Evolutionary conservation across 2,113 vertebrate genomes (phyloP).

Genomic region (Strix uralensis): DNA sequence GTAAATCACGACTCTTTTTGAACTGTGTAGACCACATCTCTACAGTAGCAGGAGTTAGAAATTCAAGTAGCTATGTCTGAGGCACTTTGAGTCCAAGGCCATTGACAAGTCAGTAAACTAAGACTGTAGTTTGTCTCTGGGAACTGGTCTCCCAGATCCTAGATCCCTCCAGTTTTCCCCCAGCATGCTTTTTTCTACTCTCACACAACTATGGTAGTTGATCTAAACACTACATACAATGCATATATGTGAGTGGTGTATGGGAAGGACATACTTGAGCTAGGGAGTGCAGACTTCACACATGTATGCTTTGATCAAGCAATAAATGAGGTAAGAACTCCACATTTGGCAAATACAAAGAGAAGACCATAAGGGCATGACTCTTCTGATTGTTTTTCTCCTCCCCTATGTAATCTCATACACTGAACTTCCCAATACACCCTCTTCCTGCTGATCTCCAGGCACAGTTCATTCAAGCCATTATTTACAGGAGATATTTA

Average conservation of each 20-base stretch:
- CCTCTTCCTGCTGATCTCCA: neutral
- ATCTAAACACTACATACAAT: fast-evolving
- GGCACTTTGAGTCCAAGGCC: neutral
- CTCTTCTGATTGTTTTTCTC: neutral
- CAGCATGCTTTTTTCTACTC: neutral
- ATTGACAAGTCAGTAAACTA: neutral
- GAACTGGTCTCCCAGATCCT: neutral
- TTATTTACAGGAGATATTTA: neutral
- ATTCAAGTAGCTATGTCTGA: neutral
- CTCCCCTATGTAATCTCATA: neutral
- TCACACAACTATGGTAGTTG: neutral
- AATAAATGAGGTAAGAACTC: neutral
- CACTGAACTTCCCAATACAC: neutral
- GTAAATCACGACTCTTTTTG: neutral
- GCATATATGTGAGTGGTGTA: neutral
- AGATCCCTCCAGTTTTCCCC: neutral
- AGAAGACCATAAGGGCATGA: neutral
- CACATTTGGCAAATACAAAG: neutral
- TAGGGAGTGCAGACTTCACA: neutral
- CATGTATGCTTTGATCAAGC: neutral
- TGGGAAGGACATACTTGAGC: neutral
- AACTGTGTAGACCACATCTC: neutral
- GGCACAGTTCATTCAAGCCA: neutral
- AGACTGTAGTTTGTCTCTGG: neutral
- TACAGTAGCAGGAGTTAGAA: neutral